Conservation (phyloP, 2,888 invertebrate species). For the Strigamia crassipes region DNA sequence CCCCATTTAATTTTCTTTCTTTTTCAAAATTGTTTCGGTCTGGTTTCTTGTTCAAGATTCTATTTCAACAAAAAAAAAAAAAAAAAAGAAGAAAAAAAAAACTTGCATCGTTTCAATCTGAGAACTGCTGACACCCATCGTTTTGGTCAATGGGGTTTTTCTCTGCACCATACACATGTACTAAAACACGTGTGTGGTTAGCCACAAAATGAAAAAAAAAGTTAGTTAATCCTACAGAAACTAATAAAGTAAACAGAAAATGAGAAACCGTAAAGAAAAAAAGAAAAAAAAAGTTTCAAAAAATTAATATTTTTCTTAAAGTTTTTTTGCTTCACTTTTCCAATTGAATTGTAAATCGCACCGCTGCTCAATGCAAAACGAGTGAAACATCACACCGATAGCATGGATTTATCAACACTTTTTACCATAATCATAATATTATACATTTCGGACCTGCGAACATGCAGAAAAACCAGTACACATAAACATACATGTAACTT, state of each 20-base stretch:
- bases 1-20: neutral
- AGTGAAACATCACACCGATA: too few species aligned
- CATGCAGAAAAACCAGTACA: too few species aligned
- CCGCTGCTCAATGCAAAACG: too few species aligned
- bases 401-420: too few species aligned
- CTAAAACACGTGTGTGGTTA: neutral
- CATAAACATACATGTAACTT: too few species aligned
- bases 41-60: conserved; percentile 6
- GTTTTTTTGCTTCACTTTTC: neutral
- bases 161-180: conserved; percentile 3
- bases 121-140: conserved; percentile 12
- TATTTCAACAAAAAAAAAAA: neutral
- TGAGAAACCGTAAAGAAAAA: neutral
- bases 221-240: neutral
- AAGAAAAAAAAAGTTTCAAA: neutral
- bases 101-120: conserved; percentile 15
- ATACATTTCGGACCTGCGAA: too few species aligned
- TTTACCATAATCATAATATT: too few species aligned
- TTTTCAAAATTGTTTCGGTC: neutral
- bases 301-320: neutral
- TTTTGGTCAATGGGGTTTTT: conserved; percentile 7
- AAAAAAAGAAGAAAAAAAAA: neutral
- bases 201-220: neutral
- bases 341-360: too few species aligned
- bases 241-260: neutral